Conservation (phyloP, 2,888 invertebrate species). For the Germaria angustata region DNA sequence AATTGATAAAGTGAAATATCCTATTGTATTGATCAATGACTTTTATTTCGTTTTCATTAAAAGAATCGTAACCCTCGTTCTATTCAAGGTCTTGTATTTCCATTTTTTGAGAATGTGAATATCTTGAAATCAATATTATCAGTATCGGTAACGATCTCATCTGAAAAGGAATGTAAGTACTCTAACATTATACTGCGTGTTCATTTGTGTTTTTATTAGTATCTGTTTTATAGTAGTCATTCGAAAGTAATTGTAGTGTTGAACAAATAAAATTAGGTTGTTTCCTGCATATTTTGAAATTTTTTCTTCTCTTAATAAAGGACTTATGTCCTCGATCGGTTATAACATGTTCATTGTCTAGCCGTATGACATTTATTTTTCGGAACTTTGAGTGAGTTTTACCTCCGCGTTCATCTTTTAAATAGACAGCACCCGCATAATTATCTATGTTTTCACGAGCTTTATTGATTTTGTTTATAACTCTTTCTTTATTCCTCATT, state of each 20-base stretch:
- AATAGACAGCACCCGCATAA: neutral
- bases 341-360: no score
- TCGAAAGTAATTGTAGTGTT: no score
- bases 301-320: no score
- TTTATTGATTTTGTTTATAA: neutral
- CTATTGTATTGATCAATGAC: constrained; percentile 18
- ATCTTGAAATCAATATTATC: neutral
- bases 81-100: constrained; percentile 21
- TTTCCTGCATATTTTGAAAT: no score
- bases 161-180: no score
- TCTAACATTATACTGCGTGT: no score
- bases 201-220: no score
- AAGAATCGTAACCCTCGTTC: constrained; percentile 26
- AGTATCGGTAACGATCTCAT: neutral
- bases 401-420: neutral
- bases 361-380: no score
- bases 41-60: constrained; percentile 26
- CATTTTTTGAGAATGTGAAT: neutral
- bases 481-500: neutral
- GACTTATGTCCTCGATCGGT: no score
- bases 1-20: constrained; percentile 25
- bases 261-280: no score
- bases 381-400: neutral
- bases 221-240: no score
- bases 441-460: no score